A percentile compares a stretch with the other conserved stretches of the same genome.
Evolutionary conservation across 37 sponge, comb jelly and placozoan species (phyloP).

Genomic region (Amphimedon queenslandica): DNA sequence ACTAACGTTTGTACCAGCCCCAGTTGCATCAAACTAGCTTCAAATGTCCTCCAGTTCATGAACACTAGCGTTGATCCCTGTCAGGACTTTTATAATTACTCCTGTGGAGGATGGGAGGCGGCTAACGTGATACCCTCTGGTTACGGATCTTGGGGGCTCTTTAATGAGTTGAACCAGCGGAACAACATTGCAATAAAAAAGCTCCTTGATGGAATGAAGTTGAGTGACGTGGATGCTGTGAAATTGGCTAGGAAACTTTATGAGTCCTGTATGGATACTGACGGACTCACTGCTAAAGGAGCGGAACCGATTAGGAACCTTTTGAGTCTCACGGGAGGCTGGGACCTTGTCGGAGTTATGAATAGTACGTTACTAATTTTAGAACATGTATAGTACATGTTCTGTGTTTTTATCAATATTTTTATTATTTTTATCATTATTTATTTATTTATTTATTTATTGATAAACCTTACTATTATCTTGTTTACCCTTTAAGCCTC

Average conservation of each 20-base stretch:
- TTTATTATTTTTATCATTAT: too few relatives aligned
- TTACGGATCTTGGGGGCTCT: conserved; percentile 19
- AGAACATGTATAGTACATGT: too few relatives aligned
- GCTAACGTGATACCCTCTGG: conserved; percentile 55
- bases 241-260: conserved; percentile 21
- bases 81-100: conserved; percentile 74
- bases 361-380: not conserved
- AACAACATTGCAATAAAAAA: conserved; percentile 39
- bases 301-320: conserved; percentile 22
- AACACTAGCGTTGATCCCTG: conserved; percentile 64
- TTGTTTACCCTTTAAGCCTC: too few relatives aligned
- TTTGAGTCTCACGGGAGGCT: conserved; percentile 24
- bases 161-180: conserved; percentile 16
- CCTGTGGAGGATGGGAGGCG: conserved; percentile 71
- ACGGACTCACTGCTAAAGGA: conserved; percentile 12
- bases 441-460: too few relatives aligned
- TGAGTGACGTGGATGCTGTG: conserved; percentile 33
- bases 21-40: conserved; percentile 44
- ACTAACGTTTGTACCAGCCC: conserved; percentile 27
- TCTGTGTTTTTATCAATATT: too few relatives aligned
- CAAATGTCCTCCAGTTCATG: conserved; percentile 38
- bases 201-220: conserved; percentile 11
- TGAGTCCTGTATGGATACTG: conserved; percentile 31
- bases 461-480: too few relatives aligned
- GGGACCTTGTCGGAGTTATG: not conserved